Base-by-base conservation (phyloP, 2,888 invertebrate species). In the Cremastinae sp. region DNA sequence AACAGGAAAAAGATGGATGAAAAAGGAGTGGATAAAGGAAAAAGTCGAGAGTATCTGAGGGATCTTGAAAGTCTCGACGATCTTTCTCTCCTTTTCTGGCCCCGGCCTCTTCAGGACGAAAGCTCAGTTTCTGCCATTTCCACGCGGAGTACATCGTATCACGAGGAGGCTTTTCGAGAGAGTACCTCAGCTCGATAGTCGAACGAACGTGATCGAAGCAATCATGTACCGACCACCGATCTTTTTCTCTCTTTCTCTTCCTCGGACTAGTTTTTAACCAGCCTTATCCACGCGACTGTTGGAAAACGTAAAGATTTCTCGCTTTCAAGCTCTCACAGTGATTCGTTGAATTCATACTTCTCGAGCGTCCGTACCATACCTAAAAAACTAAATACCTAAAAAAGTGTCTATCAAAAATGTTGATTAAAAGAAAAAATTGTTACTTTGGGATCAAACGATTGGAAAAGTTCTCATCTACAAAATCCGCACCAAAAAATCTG, bases 81-180 rank as follows among this genome's bases (percentile, higher is more conserved):
- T 65, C 53, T 34, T 18, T 20, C 16, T 41, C 16, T 56, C 71
- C 45, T 36, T 45, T 36, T 56, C 58, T 43, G 20, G 10, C 43
- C 12, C 41, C 16, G 14, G 20, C 16, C 43, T 51, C 34, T 43
- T 36, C 41, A 64, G 59, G 51, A 54, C 36, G 61, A 70, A 73
- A 78, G 75, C 75, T 78, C 64, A 73, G 78, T 78, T 73, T 72
- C 70, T 66, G 58, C 62, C 45, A 34, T 56, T 66, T 74, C 62
- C 62, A 66, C 75, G 75, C 75, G 56, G 73, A 75, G 65, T 70
- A 54, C 58, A 59, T 75, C 66, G 54, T 72, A 75, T 62, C 70
- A 54, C 51, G 54, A 64, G 64, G 49, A 58, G 59, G 71, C 65
- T 66, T 75, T 78, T 69, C 38, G 53, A 49, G 66, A 58, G 69